These are phyloP conservation scores for Pomatostomus ruficeps DNA, from an alignment of 2,113 vertebrate genomes.

Conservation along the genomic window DNA sequence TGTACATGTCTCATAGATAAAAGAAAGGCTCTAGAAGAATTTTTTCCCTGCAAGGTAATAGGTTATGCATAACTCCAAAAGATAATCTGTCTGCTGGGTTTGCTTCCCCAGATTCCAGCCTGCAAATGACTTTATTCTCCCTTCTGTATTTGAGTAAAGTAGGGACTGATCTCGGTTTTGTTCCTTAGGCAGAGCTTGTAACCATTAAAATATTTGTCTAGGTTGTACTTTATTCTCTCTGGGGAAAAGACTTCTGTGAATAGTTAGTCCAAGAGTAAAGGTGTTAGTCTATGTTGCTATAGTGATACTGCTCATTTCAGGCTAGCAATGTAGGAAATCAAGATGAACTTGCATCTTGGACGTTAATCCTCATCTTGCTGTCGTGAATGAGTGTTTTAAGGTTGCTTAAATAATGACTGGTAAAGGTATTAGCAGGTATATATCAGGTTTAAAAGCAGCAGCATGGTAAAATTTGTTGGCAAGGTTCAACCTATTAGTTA, in stretches of 20 bases:
- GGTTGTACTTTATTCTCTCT: background rate
- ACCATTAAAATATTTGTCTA: background rate
- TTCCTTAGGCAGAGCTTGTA: background rate
- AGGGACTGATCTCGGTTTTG: background rate
- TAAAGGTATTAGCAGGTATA: background rate
- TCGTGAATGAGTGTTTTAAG: background rate
- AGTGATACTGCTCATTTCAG: background rate
- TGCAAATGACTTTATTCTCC: background rate
- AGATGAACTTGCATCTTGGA: background rate
- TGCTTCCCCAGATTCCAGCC: background rate
- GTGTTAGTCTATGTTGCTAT: background rate
- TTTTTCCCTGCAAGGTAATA: background rate
- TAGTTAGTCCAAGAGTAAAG: background rate
- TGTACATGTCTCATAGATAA: background rate
- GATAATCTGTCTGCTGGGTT: background rate
- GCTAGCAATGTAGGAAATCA: background rate
- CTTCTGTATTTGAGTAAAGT: background rate
- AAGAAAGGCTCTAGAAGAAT: background rate
- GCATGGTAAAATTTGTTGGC: background rate
- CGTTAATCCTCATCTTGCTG: background rate
- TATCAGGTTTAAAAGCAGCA: background rate
- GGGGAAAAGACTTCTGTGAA: background rate
- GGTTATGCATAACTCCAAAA: background rate
- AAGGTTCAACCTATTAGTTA: background rate
- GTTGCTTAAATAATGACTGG: background rate